phyloP scores from a whole-genome alignment of 2,888 invertebrate genomes.

The Arctia plantaginis region DNA sequence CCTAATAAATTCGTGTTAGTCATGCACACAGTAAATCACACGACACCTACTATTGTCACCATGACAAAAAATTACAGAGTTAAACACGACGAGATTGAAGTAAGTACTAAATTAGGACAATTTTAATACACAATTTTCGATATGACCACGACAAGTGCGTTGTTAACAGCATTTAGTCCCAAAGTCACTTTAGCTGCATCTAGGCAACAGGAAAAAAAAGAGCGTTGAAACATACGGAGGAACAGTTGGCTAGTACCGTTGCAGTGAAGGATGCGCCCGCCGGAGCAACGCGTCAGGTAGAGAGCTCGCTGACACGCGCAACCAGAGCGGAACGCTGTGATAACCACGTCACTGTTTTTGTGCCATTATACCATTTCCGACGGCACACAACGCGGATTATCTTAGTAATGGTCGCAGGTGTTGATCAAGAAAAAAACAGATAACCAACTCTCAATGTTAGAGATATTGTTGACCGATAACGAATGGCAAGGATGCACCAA shows the following conservation, averaged over 20 bases:
- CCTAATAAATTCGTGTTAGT: background rate
- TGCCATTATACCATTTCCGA: conserved; percentile 57
- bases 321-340: conserved; percentile 68
- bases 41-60: background rate
- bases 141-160: background rate
- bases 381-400: conserved; percentile 22
- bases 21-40: conserved; percentile 1
- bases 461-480: background rate
- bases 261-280: conserved; percentile 35
- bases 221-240: conserved; percentile 25
- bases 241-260: conserved; percentile 40
- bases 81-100: conserved; percentile 10
- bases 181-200: conserved; percentile 2
- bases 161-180: background rate
- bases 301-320: conserved; percentile 62
- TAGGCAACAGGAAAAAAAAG: conserved; percentile 1
- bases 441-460: background rate
- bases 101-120: conserved; percentile 10
- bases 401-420: conserved; percentile 8
- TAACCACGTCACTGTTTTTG: conserved; percentile 57
- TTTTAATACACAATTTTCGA: conserved; percentile 3
- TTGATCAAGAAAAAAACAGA: background rate
- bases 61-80: background rate
- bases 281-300: conserved; percentile 37
- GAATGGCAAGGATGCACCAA: background rate